phyloP scores from a whole-genome alignment of 2,888 invertebrate species.

The Cryptocephalus moraei region DNA sequence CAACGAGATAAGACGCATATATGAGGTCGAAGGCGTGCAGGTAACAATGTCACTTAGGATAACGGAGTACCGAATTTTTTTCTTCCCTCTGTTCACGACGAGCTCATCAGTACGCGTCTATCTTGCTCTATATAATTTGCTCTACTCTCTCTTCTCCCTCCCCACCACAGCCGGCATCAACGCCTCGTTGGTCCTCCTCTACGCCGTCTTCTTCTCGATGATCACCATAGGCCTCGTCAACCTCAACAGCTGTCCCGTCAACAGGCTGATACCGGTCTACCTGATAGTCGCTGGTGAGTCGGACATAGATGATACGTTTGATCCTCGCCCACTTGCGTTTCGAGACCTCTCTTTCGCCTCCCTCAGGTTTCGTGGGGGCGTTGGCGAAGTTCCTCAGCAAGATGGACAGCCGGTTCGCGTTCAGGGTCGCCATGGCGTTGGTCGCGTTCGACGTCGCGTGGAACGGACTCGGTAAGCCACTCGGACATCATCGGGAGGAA shows the following conservation, averaged over 20 bases:
- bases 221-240: slow-evolving; percentile 31
- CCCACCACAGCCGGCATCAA: slow-evolving; percentile 30
- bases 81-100: too few relatives aligned
- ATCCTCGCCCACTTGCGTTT: too few relatives aligned
- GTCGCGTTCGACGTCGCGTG: slow-evolving; percentile 20
- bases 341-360: too few relatives aligned
- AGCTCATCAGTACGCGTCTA: too few relatives aligned
- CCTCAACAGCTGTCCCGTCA: slow-evolving; percentile 29
- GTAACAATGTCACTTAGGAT: too few relatives aligned
- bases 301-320: not conserved
- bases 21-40: too few relatives aligned
- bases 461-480: slow-evolving; percentile 24
- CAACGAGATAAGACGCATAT: too few relatives aligned
- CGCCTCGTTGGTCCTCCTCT: slow-evolving; percentile 29
- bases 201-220: slow-evolving; percentile 28
- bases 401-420: slow-evolving; percentile 17
- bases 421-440: slow-evolving; percentile 19
- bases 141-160: too few relatives aligned
- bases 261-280: slow-evolving; percentile 32
- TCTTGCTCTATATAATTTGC: too few relatives aligned
- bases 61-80: too few relatives aligned
- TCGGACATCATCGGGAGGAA: too few relatives aligned
- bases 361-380: slow-evolving; percentile 25
- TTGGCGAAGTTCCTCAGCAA: slow-evolving; percentile 24
- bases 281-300: slow-evolving; percentile 29